A percentile compares a stretch with the other conserved stretches of the same genome.
Conservation (phyloP, 2,113 vertebrate species). For the Rhinopithecus roxellana region DNA sequence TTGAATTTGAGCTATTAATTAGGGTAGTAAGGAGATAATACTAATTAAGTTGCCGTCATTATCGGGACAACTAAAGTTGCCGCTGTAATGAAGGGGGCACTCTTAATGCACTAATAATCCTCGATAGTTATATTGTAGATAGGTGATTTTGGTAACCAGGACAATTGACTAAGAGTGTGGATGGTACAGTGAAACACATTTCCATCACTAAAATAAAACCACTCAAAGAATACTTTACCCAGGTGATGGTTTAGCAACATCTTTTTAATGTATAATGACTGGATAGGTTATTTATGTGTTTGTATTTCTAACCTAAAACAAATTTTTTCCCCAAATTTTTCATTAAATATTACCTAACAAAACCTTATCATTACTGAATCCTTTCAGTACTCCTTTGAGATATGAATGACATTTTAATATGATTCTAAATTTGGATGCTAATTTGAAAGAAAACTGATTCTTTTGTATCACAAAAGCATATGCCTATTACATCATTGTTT, state of each 20-base stretch:
- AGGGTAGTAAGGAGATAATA: conserved; percentile 41
- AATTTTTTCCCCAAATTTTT: not conserved
- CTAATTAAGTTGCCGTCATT: conserved; percentile 66
- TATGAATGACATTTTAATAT: conserved; percentile 26
- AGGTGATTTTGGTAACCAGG: conserved; percentile 28
- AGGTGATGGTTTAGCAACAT: not conserved
- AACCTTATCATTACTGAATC: not conserved
- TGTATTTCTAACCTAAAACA: conserved; percentile 51
- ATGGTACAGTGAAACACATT: not conserved
- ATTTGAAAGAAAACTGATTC: conserved; percentile 47
- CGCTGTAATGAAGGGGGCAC: not conserved
- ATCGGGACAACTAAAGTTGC: conserved; percentile 19
- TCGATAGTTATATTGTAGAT: conserved; percentile 25
- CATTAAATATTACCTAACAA: not conserved
- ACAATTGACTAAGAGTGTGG: not conserved
- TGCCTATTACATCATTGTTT: conserved; percentile 50
- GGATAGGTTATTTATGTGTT: not conserved
- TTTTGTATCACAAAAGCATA: conserved; percentile 49
- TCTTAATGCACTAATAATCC: conserved; percentile 7
- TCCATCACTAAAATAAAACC: not conserved
- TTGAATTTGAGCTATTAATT: conserved; percentile 66
- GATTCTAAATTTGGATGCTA: conserved; percentile 42
- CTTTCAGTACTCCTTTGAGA: not conserved
- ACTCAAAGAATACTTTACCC: not conserved
- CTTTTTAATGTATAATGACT: conserved; percentile 7